A percentile compares a stretch with the other conserved stretches of the same genome.
Evolutionary conservation across 2,888 invertebrate species (phyloP).

Genomic region (Sipha maydis): DNA sequence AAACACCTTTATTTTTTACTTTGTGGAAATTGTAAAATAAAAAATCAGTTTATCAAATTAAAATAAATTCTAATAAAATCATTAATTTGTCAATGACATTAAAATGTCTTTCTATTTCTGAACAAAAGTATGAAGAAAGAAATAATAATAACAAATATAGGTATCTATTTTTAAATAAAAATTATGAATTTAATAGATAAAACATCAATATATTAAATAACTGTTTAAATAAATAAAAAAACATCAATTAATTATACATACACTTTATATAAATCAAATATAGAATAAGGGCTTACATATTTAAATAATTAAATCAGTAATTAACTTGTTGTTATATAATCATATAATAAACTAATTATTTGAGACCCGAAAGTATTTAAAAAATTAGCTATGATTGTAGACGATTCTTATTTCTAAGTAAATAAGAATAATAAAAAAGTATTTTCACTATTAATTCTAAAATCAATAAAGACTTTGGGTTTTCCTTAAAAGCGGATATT

Average conservation of each 20-base stretch:
- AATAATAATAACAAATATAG: too few relatives aligned
- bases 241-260: too few relatives aligned
- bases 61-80: neutral
- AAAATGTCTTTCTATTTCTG: neutral
- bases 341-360: too few relatives aligned
- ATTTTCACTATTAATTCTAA: conserved; percentile 52
- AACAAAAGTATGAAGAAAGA: neutral
- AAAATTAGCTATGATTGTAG: neutral
- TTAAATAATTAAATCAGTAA: too few relatives aligned
- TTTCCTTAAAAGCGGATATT: conserved; percentile 60
- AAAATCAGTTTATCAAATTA: neutral
- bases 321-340: too few relatives aligned
- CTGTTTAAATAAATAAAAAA: too few relatives aligned
- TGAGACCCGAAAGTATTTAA: neutral
- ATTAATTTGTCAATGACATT: neutral
- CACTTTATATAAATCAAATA: too few relatives aligned
- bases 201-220: too few relatives aligned
- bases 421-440: conserved; percentile 41
- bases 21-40: neutral
- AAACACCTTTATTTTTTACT: neutral
- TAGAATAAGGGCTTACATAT: too few relatives aligned
- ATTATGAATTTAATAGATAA: too few relatives aligned
- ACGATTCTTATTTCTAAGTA: conserved; percentile 39
- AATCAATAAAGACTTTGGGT: conserved; percentile 53
- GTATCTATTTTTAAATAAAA: neutral